Percentiles rank a stretch among this genome's conserved stretches.
Evolutionary conservation across 2,888 invertebrate genomes (phyloP).

Genomic region (Sarcophaga rosellei): DNA sequence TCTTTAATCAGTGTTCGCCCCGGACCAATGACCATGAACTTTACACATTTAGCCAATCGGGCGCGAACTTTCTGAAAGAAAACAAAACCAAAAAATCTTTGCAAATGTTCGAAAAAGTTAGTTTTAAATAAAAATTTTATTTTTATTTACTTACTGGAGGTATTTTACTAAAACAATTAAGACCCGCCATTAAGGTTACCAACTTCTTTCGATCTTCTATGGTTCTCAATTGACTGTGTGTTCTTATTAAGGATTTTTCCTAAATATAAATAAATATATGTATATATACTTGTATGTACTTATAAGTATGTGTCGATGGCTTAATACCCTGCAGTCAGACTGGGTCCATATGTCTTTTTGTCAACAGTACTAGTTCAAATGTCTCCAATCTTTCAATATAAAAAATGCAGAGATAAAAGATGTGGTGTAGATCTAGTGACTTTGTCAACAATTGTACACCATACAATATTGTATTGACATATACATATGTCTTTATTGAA

Average conservation of each 20-base stretch:
- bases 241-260: constrained; percentile 85
- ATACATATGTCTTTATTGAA: too few species aligned
- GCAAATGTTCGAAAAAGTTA: background rate
- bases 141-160: constrained; percentile 81
- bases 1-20: constrained; percentile 85
- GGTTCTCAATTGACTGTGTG: constrained; percentile 83
- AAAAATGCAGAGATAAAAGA: too few species aligned
- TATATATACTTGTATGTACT: background rate
- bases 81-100: background rate
- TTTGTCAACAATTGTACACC: too few species aligned
- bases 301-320: too few species aligned
- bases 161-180: constrained; percentile 85
- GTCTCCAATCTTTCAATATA: too few species aligned
- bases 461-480: too few species aligned
- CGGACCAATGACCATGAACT: constrained; percentile 84
- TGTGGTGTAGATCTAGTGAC: too few species aligned
- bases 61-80: constrained; percentile 83
- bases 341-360: too few species aligned
- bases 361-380: too few species aligned
- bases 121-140: too few species aligned
- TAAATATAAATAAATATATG: constrained; percentile 72
- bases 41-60: constrained; percentile 84
- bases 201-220: constrained; percentile 84
- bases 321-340: too few species aligned
- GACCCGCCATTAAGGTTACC: constrained; percentile 83